These are phyloP conservation scores for Chrysina gloriosa DNA, from an alignment of 2,888 invertebrate species.

Conservation along the genomic window DNA sequence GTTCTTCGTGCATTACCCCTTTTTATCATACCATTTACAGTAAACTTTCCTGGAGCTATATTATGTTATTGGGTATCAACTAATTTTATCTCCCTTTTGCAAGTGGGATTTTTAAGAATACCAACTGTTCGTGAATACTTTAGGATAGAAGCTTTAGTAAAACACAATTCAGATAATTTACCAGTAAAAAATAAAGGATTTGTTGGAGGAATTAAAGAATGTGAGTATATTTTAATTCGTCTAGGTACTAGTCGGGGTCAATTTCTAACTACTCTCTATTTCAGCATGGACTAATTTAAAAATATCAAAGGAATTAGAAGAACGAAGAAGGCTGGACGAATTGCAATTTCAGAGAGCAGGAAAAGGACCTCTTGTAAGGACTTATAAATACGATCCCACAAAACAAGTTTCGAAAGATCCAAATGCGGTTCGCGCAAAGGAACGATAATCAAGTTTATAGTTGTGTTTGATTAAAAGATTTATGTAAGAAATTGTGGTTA, in stretches of 20 bases:
- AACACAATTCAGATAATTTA: slow-evolving; percentile 69
- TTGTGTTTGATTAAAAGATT: slow-evolving; percentile 15
- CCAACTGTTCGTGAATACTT: slow-evolving; percentile 80
- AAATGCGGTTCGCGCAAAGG: slow-evolving; percentile 69
- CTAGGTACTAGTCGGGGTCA: no score
- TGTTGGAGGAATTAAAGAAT: slow-evolving; percentile 81
- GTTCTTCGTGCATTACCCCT: slow-evolving; percentile 81
- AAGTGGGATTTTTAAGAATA: slow-evolving; percentile 82
- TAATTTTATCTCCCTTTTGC: slow-evolving; percentile 85
- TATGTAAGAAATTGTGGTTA: neutral
- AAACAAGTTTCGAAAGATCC: slow-evolving; percentile 63
- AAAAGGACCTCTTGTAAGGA: slow-evolving; percentile 86
- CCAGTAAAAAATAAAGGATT: slow-evolving; percentile 83
- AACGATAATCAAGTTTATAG: slow-evolving; percentile 60
- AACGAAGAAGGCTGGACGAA: slow-evolving; percentile 80
- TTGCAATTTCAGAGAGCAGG: slow-evolving; percentile 86
- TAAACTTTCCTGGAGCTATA: slow-evolving; percentile 90
- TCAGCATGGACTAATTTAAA: slow-evolving; percentile 86
- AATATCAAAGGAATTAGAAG: slow-evolving; percentile 80
- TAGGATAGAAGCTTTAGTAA: slow-evolving; percentile 76
- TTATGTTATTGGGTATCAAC: slow-evolving; percentile 91
- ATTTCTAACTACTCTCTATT: slow-evolving; percentile 47
- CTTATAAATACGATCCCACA: slow-evolving; percentile 87
- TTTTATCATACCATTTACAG: slow-evolving; percentile 84
- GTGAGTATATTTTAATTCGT: slow-evolving; percentile 66